These are phyloP conservation scores for Papilio elwesi DNA, from an alignment of 2,888 invertebrate genomes.

Conservation along the genomic window DNA sequence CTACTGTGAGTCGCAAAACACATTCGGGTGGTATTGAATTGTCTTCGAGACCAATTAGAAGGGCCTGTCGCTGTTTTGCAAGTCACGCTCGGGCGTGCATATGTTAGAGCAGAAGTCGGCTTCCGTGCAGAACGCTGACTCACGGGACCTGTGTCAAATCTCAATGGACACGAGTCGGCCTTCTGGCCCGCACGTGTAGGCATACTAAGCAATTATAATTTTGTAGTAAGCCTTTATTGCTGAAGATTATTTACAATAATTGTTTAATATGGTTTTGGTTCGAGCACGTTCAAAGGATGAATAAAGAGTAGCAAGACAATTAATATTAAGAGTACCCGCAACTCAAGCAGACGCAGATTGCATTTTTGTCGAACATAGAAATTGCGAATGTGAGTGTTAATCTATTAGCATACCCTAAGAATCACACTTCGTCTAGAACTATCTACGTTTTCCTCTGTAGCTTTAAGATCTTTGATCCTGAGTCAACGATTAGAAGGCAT, in stretches of 20 bases:
- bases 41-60: conserved; percentile 77
- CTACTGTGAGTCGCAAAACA: not conserved
- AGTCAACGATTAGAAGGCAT: not conserved
- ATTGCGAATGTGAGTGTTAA: not conserved
- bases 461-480: not conserved
- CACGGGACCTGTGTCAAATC: conserved; percentile 79
- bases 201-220: conserved; percentile 44
- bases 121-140: conserved; percentile 62
- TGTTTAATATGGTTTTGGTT: too few species aligned
- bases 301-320: too few species aligned
- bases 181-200: conserved; percentile 73
- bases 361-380: not conserved
- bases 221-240: conserved; percentile 5
- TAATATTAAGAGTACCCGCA: too few species aligned
- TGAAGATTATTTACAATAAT: not conserved
- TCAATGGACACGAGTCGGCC: conserved; percentile 70
- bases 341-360: not conserved
- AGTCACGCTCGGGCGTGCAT: conserved; percentile 73
- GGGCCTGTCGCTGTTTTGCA: conserved; percentile 66
- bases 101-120: conserved; percentile 64
- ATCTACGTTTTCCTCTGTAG: not conserved
- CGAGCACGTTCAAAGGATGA: too few species aligned
- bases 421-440: not conserved
- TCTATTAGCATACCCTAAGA: not conserved
- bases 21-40: conserved; percentile 58